A percentile compares a stretch with the other conserved stretches of the same genome.
These are phyloP conservation scores for Hirtodrosophila confusa DNA, from an alignment of 2,888 invertebrate genomes.

Conservation along the genomic window DNA sequence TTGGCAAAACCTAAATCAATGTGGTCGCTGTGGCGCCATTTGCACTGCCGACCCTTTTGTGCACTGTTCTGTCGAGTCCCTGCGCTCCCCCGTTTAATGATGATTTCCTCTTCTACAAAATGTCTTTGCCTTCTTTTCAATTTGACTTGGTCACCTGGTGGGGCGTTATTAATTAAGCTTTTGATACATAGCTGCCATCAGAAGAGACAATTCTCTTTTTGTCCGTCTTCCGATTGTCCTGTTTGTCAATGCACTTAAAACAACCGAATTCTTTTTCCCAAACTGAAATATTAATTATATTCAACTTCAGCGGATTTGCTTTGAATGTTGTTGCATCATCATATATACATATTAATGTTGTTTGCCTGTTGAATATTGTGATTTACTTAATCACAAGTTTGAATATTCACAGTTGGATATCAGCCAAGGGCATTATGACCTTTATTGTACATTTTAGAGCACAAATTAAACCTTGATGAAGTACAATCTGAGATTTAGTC, in stretches of 20 bases:
- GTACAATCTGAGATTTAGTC: too few relatives aligned
- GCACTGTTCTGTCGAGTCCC: constrained; percentile 31
- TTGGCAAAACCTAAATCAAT: constrained; percentile 80
- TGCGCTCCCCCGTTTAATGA: constrained; percentile 36
- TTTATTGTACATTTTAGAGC: too few relatives aligned
- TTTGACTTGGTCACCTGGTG: constrained; percentile 62
- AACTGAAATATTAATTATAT: constrained; percentile 73
- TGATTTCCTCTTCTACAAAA: constrained; percentile 32
- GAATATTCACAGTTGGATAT: too few relatives aligned
- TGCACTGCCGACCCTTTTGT: constrained; percentile 71
- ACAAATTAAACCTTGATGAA: too few relatives aligned
- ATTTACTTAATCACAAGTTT: too few relatives aligned
- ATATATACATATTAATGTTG: too few relatives aligned
- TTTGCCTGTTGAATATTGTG: constrained; percentile 1
- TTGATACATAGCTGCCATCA: constrained; percentile 52
- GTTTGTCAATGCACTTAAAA: constrained; percentile 43
- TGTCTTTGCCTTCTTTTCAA: constrained; percentile 36
- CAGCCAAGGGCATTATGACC: too few relatives aligned
- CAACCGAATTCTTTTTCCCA: constrained; percentile 52
- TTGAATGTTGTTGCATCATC: constrained; percentile 21
- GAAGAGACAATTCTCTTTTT: constrained; percentile 55
- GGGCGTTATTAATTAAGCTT: constrained; percentile 73
- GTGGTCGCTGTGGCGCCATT: constrained; percentile 78
- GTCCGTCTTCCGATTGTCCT: constrained; percentile 2
- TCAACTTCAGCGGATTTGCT: constrained; percentile 17